These are phyloP conservation scores for Muricea muricata DNA, from an alignment of 92 coral and sea anemone species.

Conservation along the genomic window DNA sequence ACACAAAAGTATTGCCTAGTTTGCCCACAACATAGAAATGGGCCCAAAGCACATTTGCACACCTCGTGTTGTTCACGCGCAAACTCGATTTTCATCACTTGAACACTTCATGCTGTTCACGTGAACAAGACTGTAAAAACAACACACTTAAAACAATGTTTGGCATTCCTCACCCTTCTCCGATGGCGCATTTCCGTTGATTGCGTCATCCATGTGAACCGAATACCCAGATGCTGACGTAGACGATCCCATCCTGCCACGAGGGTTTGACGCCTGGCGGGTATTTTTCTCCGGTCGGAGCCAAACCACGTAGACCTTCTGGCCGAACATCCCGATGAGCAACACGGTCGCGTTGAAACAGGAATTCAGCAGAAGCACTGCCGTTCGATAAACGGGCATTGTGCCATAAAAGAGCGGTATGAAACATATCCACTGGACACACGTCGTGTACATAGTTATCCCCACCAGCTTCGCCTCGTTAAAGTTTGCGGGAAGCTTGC, in stretches of 20 bases:
- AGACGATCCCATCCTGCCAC: constrained; percentile 7
- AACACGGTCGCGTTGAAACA: constrained; percentile 89
- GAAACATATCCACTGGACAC: constrained; percentile 91
- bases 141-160: not conserved
- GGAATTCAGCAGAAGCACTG: constrained; percentile 76
- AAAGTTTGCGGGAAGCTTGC: constrained; percentile 97
- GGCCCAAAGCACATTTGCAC: not conserved
- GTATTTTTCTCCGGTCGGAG: constrained; percentile 87
- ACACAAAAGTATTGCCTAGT: no score
- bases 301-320: constrained; percentile 85
- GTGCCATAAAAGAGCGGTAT: constrained; percentile 90
- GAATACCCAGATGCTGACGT: not conserved
- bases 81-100: not conserved
- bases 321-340: constrained; percentile 92
- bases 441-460: constrained; percentile 96
- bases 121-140: not conserved
- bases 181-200: not conserved
- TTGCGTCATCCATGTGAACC: not conserved
- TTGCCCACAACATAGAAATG: no score
- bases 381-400: constrained; percentile 74
- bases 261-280: constrained; percentile 50
- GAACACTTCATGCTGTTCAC: not conserved
- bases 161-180: constrained; percentile 22
- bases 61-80: not conserved
- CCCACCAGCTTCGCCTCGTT: constrained; percentile 97